A percentile compares a stretch with the other conserved stretches of the same genome.
phyloP scores from a whole-genome alignment of 2,797 vertebrate genomes.

The Tenualosa thibaudeaui region DNA sequence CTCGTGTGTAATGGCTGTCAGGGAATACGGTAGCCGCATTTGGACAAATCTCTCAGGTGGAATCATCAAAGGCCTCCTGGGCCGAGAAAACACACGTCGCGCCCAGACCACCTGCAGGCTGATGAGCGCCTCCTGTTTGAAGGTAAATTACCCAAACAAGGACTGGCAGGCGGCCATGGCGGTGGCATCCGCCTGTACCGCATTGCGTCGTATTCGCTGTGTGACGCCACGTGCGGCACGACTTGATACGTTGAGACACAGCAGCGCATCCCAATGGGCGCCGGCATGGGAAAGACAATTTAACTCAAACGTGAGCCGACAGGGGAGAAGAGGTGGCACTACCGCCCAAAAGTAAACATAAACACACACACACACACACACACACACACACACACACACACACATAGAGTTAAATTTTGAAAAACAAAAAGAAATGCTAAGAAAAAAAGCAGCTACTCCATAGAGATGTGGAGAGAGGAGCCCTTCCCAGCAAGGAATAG shows the following conservation, averaged over 20 bases:
- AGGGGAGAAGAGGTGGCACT: neutral
- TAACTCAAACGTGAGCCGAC: neutral
- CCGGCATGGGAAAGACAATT: slow-evolving; percentile 50
- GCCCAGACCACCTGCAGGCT: slow-evolving; percentile 71
- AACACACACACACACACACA: slow-evolving; percentile 40
- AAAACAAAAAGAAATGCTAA: neutral
- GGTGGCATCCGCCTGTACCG: slow-evolving; percentile 44
- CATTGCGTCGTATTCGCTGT: neutral
- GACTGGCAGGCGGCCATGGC: slow-evolving; percentile 68
- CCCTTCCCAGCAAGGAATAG: neutral
- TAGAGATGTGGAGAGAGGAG: neutral
- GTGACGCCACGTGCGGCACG: too few species aligned
- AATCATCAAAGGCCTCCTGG: slow-evolving; percentile 70
- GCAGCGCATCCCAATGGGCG: slow-evolving; percentile 44
- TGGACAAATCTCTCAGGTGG: slow-evolving; percentile 77
- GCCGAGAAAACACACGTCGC: neutral
- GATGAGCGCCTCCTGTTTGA: slow-evolving; percentile 63
- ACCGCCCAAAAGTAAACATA: slow-evolving; percentile 58
- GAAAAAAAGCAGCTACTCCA: neutral
- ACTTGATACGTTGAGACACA: neutral
- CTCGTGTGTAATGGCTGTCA: slow-evolving; percentile 65
- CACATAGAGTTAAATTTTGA: slow-evolving; percentile 10
- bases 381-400: slow-evolving; percentile 7
- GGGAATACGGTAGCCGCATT: slow-evolving; percentile 62
- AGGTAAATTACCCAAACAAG: slow-evolving; percentile 74